Conservation (phyloP, 1,140 invertebrate genomes). For the Zaprionus nigranus region DNA sequence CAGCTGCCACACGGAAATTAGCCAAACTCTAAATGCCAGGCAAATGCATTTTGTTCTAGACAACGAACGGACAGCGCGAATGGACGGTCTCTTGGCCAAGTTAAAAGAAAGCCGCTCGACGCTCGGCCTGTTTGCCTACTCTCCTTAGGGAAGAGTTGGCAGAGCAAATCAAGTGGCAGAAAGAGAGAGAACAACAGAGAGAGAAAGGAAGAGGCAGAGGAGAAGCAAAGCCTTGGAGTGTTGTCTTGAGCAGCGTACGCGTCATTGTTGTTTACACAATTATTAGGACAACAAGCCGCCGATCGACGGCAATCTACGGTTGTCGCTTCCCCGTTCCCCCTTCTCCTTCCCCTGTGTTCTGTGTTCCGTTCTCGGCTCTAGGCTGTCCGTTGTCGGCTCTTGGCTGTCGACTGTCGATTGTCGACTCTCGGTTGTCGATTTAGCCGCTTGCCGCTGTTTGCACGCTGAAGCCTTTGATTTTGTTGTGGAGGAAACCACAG, state of each 20-base stretch:
- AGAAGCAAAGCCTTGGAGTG: conserved; percentile 27
- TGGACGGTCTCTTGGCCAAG: conserved; percentile 49
- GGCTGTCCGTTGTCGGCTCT: conserved; percentile 8
- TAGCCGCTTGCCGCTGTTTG: conserved; percentile 48
- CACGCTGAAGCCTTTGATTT: conserved; percentile 45
- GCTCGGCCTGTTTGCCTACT: conserved; percentile 48
- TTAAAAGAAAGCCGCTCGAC: conserved; percentile 52
- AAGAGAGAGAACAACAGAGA: not conserved
- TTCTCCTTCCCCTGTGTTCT: not conserved
- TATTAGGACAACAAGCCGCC: conserved; percentile 84
- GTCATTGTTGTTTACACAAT: conserved; percentile 84
- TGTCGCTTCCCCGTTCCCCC: not conserved
- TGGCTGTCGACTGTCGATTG: conserved; percentile 16
- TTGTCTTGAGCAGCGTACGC: conserved; percentile 65
- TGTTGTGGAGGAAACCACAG: conserved; percentile 23
- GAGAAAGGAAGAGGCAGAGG: not conserved
- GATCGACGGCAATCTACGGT: conserved; percentile 58
- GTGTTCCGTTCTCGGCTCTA: conserved; percentile 13
- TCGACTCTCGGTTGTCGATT: conserved; percentile 22
- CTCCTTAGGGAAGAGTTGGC: conserved; percentile 28
- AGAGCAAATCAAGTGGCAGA: conserved; percentile 7
- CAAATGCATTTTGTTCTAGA: conserved; percentile 80
- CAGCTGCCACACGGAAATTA: conserved; percentile 77
- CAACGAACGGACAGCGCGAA: conserved; percentile 32
- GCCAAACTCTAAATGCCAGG: conserved; percentile 81